phyloP scores from a whole-genome alignment of 2,888 invertebrate genomes.

The Perizoma affinitatum region DNA sequence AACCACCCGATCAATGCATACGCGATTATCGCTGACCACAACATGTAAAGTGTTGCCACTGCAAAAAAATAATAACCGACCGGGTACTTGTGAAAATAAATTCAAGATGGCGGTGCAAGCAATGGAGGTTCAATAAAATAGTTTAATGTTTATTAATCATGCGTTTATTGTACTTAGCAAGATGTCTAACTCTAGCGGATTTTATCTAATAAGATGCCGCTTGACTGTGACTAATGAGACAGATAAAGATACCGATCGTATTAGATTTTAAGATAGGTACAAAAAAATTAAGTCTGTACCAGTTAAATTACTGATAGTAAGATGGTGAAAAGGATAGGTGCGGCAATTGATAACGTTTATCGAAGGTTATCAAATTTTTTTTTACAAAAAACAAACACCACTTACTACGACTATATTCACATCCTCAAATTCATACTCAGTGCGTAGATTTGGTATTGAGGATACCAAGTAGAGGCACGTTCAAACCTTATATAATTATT shows the following conservation, averaged over 20 bases:
- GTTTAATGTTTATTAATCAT: slow-evolving; percentile 13
- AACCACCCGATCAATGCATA: slow-evolving; percentile 29
- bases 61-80: slow-evolving; percentile 37
- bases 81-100: slow-evolving; percentile 21
- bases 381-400: no score
- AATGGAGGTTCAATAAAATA: slow-evolving; percentile 11
- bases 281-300: not conserved
- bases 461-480: no score
- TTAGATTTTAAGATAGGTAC: slow-evolving; percentile 5
- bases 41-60: slow-evolving; percentile 39
- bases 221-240: slow-evolving; percentile 13
- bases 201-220: slow-evolving; percentile 3
- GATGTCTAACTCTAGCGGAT: slow-evolving; percentile 1
- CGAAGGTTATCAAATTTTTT: no score
- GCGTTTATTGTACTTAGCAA: slow-evolving; percentile 4
- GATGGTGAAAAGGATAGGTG: no score
- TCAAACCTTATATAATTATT: no score
- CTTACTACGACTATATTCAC: no score
- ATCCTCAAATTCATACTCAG: no score
- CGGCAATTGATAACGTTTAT: no score
- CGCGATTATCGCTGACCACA: slow-evolving; percentile 34
- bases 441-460: no score
- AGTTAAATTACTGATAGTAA: no score
- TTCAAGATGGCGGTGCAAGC: slow-evolving; percentile 30
- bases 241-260: not conserved